A percentile compares a stretch with the other conserved stretches of the same genome.
phyloP scores from a whole-genome alignment of 37 sponge, comb jelly and placozoan genomes.

The Diacarnus erythraeanus region DNA sequence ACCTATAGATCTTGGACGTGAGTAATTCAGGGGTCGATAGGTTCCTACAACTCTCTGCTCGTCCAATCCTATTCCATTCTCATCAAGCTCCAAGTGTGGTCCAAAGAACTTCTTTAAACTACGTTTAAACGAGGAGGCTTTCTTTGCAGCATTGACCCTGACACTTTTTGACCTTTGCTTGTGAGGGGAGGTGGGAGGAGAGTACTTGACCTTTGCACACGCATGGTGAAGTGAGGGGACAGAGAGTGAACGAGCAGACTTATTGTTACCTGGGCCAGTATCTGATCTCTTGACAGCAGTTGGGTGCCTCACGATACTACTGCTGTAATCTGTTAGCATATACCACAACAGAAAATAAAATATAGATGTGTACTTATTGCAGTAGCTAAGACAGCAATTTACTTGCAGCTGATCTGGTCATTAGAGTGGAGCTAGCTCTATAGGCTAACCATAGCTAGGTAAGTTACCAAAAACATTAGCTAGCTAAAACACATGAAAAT shows the following conservation, averaged over 20 bases:
- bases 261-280: conserved; percentile 3
- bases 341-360: not conserved
- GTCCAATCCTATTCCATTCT: not conserved
- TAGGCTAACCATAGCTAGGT: too few relatives aligned
- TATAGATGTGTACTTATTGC: too few relatives aligned
- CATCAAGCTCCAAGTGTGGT: conserved; percentile 47
- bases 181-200: conserved; percentile 42
- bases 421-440: too few relatives aligned
- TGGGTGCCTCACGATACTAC: conserved; percentile 25
- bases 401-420: too few relatives aligned
- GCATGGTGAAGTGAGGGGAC: conserved; percentile 47
- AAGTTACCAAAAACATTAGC: too few relatives aligned
- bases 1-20: conserved; percentile 55
- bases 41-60: conserved; percentile 17
- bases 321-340: conserved; percentile 11
- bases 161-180: conserved; percentile 59
- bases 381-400: too few relatives aligned
- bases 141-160: conserved; percentile 24
- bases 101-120: conserved; percentile 28
- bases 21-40: conserved; percentile 24
- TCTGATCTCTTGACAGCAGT: conserved; percentile 45
- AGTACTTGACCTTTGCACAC: not conserved
- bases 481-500: too few relatives aligned
- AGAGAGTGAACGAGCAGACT: conserved; percentile 38
- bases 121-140: conserved; percentile 33